Percentiles rank a stretch among this genome's conserved stretches.
Conservation (phyloP, 2,113 vertebrate genomes). For the Cettia cetti region DNA sequence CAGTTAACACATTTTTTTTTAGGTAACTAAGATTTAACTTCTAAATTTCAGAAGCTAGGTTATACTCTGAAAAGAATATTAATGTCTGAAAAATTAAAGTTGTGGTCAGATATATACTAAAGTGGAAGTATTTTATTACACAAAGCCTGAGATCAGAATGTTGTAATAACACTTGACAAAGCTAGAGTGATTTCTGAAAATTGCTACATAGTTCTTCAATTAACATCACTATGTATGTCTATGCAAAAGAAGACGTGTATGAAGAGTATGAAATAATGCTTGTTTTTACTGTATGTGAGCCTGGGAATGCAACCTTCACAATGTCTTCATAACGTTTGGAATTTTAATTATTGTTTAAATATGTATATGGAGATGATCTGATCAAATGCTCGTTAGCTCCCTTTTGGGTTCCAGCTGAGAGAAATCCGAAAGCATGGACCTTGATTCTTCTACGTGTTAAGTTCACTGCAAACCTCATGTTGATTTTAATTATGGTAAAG, state of each 20-base stretch:
- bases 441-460: neutral
- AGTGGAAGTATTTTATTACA: neutral
- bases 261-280: neutral
- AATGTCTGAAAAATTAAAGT: neutral
- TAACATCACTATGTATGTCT: neutral
- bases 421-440: neutral
- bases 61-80: neutral
- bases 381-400: neutral
- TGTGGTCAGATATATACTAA: neutral
- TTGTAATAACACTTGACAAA: neutral
- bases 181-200: neutral
- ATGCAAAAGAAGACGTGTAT: neutral
- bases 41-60: neutral
- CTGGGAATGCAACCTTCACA: neutral
- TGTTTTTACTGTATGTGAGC: neutral
- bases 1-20: neutral
- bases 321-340: neutral
- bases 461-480: neutral
- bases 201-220: neutral
- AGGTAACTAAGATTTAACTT: neutral
- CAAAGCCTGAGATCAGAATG: neutral
- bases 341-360: conserved; percentile 9
- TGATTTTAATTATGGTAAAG: conserved; percentile 17
- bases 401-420: neutral
- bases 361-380: neutral